phyloP scores from a whole-genome alignment of 2,888 invertebrate genomes.

The Amphimallon solstitiale region DNA sequence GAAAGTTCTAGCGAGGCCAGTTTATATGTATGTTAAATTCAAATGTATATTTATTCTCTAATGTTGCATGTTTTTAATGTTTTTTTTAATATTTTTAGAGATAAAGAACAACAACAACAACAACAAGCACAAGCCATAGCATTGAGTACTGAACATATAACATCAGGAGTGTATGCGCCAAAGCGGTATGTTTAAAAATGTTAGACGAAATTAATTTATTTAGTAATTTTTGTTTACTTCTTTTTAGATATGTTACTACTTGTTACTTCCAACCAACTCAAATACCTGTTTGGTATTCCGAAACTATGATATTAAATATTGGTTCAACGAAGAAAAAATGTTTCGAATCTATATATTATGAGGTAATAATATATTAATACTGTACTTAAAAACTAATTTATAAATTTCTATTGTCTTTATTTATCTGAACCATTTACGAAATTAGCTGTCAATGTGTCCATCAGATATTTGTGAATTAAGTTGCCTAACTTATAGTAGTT shows the following conservation, averaged over 20 bases:
- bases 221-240: background rate
- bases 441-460: too few species aligned
- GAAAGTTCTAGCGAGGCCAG: constrained; percentile 47
- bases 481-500: too few species aligned
- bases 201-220: background rate
- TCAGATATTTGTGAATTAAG: too few species aligned
- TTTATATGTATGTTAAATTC: constrained; percentile 51
- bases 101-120: too few species aligned
- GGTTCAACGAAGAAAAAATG: constrained; percentile 51
- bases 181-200: constrained; percentile 48
- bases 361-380: constrained; percentile 49
- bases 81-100: too few species aligned
- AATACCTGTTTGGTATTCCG: constrained; percentile 58
- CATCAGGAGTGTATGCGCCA: constrained; percentile 45
- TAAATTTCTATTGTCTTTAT: too few species aligned
- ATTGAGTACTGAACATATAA: too few species aligned
- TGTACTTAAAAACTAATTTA: too few species aligned
- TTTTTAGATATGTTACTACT: constrained; percentile 55
- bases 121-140: too few species aligned
- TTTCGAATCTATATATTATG: constrained; percentile 50
- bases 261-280: constrained; percentile 57
- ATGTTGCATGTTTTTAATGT: background rate
- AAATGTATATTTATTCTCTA: background rate
- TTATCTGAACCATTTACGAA: too few species aligned
- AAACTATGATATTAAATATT: constrained; percentile 53